Evolutionary conservation across 2,888 invertebrate genomes (phyloP).

Genomic region (Trypoxylon attenuatum): DNA sequence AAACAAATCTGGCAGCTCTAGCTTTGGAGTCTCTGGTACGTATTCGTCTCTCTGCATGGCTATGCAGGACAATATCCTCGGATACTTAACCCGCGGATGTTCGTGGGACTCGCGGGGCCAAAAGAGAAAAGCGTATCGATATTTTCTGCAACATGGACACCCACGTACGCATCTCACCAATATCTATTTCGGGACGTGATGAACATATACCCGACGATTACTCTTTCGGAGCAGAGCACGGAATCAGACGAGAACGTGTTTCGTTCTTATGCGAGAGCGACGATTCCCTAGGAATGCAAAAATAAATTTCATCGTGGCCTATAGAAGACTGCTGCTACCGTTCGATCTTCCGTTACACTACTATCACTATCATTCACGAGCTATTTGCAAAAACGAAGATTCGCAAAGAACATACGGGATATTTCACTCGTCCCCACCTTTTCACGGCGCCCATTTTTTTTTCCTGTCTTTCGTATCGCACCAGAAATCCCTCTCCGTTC

Average conservation of each 20-base stretch:
- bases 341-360: slow-evolving; percentile 4
- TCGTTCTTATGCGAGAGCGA: slow-evolving; percentile 22
- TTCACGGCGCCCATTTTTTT: slow-evolving; percentile 3
- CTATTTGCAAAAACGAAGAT: too few relatives aligned
- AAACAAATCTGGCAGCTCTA: too few relatives aligned
- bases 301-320: slow-evolving; percentile 52
- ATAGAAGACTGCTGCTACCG: slow-evolving; percentile 3
- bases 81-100: slow-evolving; percentile 13
- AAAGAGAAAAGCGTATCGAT: slow-evolving; percentile 38
- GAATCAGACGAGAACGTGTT: slow-evolving; percentile 27
- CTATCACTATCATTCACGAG: neutral
- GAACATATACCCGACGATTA: slow-evolving; percentile 59
- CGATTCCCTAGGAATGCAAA: slow-evolving; percentile 55
- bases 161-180: slow-evolving; percentile 57
- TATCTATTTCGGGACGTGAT: slow-evolving; percentile 72
- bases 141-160: slow-evolving; percentile 55
- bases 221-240: too few relatives aligned
- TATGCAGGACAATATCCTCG: too few relatives aligned
- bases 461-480: too few relatives aligned
- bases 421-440: neutral
- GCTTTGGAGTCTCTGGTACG: too few relatives aligned
- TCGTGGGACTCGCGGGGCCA: too few relatives aligned
- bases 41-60: too few relatives aligned
- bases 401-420: neutral
- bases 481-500: too few relatives aligned